Conservation (phyloP, 1,140 invertebrate species). For the Drosophila tsacasi region DNA sequence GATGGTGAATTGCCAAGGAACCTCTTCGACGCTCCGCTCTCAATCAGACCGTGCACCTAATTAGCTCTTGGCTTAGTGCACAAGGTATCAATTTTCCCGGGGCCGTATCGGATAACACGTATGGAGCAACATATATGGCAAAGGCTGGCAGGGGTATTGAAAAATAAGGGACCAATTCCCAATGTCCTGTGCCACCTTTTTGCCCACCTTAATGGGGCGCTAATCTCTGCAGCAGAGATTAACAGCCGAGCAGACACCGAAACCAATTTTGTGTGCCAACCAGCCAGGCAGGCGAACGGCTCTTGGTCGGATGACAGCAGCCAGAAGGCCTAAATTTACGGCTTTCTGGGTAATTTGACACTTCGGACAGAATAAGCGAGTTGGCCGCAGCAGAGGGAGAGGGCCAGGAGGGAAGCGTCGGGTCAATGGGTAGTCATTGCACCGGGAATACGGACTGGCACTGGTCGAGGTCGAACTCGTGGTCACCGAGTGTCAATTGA, state of each 20-base stretch:
- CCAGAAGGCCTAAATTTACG: conserved; percentile 77
- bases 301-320: conserved; percentile 67
- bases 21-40: not conserved
- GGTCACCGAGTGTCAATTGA: conserved; percentile 74
- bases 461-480: conserved; percentile 40
- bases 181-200: conserved; percentile 68
- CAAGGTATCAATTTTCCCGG: conserved; percentile 75
- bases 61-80: conserved; percentile 68
- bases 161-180: conserved; percentile 42
- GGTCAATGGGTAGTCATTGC: conserved; percentile 39
- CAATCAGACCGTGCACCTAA: conserved; percentile 57
- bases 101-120: conserved; percentile 71
- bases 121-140: conserved; percentile 21
- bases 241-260: conserved; percentile 59
- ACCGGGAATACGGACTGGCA: conserved; percentile 18
- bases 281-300: conserved; percentile 35
- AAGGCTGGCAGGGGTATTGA: conserved; percentile 27
- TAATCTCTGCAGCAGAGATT: conserved; percentile 78
- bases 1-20: conserved; percentile 31
- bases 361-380: conserved; percentile 64
- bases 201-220: conserved; percentile 68
- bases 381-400: not conserved
- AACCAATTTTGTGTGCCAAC: conserved; percentile 63
- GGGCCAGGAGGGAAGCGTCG: not conserved
- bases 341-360: conserved; percentile 82